Percentiles rank a stretch among this genome's conserved stretches.
phyloP scores from a whole-genome alignment of 2,888 invertebrate species.

The Augiades crinisus region DNA sequence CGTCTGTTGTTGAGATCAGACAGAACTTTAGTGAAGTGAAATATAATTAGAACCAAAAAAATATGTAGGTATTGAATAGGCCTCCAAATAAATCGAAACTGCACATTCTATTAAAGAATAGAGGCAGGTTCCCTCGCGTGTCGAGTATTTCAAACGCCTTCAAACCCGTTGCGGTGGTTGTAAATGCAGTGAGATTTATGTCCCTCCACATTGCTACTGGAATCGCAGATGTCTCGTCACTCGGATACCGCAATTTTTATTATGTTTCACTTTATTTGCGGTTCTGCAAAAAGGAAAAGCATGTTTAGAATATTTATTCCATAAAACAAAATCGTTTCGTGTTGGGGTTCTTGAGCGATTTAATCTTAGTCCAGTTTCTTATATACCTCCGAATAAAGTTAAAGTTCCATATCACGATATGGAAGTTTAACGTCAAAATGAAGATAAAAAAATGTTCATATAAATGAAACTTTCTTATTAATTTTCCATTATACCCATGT shows the following conservation, averaged over 20 bases:
- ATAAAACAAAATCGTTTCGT: neutral
- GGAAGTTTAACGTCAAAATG: no score
- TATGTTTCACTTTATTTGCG: conserved; percentile 36
- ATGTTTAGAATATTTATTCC: neutral
- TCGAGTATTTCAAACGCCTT: conserved; percentile 58
- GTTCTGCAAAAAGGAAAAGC: conserved; percentile 32
- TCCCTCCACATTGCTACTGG: conserved; percentile 49
- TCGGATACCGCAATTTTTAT: conserved; percentile 45
- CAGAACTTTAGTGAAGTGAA: no score
- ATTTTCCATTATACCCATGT: no score
- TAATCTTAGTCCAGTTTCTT: no score
- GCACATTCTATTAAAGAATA: no score
- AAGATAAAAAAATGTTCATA: no score
- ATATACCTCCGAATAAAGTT: no score
- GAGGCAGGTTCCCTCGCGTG: conserved; percentile 59
- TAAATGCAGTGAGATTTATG: conserved; percentile 67
- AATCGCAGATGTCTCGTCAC: conserved; percentile 48
- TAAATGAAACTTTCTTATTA: no score
- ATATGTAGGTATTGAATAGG: no score
- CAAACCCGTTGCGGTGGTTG: conserved; percentile 41
- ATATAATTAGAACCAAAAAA: no score
- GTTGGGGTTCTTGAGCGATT: neutral
- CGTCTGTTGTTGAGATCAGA: no score
- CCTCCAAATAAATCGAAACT: conserved; percentile 60
- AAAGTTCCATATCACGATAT: no score